Percentiles rank a stretch among this genome's conserved stretches.
Evolutionary conservation across 2,113 vertebrate species (phyloP).

Genomic region (Chaetodon auriga): DNA sequence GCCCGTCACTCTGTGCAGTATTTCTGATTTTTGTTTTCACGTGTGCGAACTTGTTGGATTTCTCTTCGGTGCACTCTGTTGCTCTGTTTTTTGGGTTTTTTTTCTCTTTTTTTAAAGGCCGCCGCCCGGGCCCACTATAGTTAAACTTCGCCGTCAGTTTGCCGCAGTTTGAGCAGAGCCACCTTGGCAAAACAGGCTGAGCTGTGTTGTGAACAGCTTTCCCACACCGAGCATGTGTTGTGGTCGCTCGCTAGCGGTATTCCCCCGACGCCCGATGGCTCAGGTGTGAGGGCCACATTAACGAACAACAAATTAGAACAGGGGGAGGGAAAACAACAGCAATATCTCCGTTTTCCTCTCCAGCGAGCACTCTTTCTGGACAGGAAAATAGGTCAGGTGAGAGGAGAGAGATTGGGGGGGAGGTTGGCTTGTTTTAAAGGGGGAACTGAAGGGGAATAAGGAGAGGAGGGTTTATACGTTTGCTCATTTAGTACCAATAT

Average conservation of each 20-base stretch:
- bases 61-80: constrained; percentile 35
- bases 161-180: constrained; percentile 35
- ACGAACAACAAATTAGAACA: constrained; percentile 83
- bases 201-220: constrained; percentile 51
- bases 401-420: constrained; percentile 45
- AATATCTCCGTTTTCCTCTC: constrained; percentile 78
- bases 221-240: constrained; percentile 71
- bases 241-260: constrained; percentile 59
- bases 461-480: constrained; percentile 58
- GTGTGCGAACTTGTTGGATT: constrained; percentile 76
- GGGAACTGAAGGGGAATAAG: constrained; percentile 45
- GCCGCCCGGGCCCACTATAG: not conserved
- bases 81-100: not conserved
- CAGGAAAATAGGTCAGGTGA: constrained; percentile 82
- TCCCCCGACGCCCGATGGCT: constrained; percentile 73
- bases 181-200: constrained; percentile 26
- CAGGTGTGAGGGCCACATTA: constrained; percentile 84
- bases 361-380: constrained; percentile 75
- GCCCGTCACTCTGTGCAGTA: constrained; percentile 76
- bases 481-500: constrained; percentile 82
- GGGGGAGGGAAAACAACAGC: constrained; percentile 74
- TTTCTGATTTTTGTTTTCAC: constrained; percentile 60
- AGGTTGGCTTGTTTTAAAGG: constrained; percentile 44
- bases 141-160: constrained; percentile 40
- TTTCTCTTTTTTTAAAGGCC: not conserved